A percentile compares a stretch with the other conserved stretches of the same genome.
Conservation (phyloP, 2,113 vertebrate genomes). For the Euleptes europaea region DNA sequence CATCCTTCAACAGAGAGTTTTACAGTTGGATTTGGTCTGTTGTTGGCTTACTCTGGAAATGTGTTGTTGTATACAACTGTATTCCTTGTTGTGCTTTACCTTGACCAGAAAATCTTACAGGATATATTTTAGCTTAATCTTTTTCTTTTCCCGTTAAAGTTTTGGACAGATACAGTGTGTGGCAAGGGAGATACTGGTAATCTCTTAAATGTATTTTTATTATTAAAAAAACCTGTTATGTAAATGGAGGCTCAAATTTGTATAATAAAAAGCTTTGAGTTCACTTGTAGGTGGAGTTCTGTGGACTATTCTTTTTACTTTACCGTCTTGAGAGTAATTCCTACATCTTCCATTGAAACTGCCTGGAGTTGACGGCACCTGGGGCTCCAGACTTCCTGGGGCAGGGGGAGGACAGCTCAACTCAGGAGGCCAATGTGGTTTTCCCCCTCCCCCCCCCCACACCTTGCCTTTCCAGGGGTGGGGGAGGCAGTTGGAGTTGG, state of each 20-base stretch:
- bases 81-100: conserved; percentile 27
- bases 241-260: background rate
- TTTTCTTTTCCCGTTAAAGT: background rate
- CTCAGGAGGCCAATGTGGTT: too few relatives aligned
- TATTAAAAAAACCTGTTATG: background rate
- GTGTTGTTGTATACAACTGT: background rate
- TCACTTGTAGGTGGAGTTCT: background rate
- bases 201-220: background rate
- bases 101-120: background rate
- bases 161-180: background rate
- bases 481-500: too few relatives aligned
- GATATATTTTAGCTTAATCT: conserved; percentile 6
- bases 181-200: background rate
- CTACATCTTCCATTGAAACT: background rate
- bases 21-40: background rate
- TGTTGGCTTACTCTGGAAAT: background rate
- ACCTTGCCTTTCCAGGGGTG: too few relatives aligned
- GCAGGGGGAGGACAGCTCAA: too few relatives aligned
- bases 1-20: background rate
- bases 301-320: background rate
- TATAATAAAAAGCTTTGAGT: conserved; percentile 12
- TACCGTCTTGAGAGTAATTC: background rate
- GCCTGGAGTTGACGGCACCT: too few relatives aligned
- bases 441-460: too few relatives aligned
- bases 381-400: too few relatives aligned